Evolutionary conservation across 2,797 vertebrate genomes (phyloP).

Genomic region (Meriones psammophilus): DNA sequence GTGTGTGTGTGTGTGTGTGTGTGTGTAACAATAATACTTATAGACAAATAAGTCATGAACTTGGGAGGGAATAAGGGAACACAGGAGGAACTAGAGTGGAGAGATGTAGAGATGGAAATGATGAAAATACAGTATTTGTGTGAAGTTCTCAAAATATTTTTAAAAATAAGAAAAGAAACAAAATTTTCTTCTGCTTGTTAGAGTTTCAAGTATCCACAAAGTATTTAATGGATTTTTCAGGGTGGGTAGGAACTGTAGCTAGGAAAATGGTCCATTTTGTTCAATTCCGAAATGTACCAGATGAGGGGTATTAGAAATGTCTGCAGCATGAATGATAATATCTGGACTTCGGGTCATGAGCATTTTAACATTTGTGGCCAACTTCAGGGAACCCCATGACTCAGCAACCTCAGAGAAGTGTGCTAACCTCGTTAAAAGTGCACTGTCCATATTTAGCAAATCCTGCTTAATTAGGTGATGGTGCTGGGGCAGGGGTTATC

Average conservation of each 20-base stretch:
- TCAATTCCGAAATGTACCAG: not conserved
- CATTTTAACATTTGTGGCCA: not conserved
- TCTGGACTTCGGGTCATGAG: not conserved
- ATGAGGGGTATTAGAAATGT: not conserved
- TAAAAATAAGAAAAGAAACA: not conserved
- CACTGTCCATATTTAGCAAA: not conserved
- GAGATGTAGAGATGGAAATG: not conserved
- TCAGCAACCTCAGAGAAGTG: conserved; percentile 8
- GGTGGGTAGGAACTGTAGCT: not conserved
- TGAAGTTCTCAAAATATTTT: not conserved
- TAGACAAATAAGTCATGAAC: not conserved
- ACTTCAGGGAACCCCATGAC: not conserved
- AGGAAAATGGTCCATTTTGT: not conserved
- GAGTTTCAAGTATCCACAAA: conserved; percentile 18
- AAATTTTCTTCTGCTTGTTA: conserved; percentile 23
- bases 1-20: no score
- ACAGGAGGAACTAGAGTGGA: not conserved
- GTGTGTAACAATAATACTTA: not conserved
- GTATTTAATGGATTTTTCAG: not conserved
- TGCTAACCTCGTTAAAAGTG: not conserved
- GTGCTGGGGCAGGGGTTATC: not conserved
- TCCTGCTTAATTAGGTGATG: not conserved
- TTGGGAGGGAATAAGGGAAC: not conserved
- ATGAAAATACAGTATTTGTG: not conserved
- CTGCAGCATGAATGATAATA: not conserved